A percentile compares a stretch with the other conserved stretches of the same genome.
phyloP scores from a whole-genome alignment of 2,888 invertebrate genomes.

The Rhagonycha lutea region DNA sequence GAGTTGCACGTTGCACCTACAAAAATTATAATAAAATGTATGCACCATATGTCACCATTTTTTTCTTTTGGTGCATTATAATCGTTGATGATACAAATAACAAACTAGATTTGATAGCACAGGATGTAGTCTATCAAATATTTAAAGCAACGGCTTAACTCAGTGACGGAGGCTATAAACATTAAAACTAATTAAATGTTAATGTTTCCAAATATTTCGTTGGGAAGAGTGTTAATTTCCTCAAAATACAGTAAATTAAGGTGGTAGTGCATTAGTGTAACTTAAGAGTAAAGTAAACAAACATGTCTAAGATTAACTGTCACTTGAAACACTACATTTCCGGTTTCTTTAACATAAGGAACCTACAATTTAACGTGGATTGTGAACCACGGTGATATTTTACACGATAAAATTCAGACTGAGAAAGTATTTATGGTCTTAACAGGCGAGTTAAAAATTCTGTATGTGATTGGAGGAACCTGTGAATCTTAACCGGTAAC shows the following conservation, averaged over 20 bases:
- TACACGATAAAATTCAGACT: too few species aligned
- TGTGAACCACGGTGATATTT: too few species aligned
- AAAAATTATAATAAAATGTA: not conserved
- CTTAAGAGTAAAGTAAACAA: not conserved
- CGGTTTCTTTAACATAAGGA: too few species aligned
- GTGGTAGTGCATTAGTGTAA: not conserved
- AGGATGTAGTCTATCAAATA: conserved; percentile 17
- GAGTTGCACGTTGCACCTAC: not conserved
- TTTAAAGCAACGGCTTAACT: conserved; percentile 7
- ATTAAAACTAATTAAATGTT: not conserved
- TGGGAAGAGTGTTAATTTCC: not conserved
- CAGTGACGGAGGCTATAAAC: not conserved
- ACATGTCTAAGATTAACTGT: not conserved
- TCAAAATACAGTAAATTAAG: not conserved
- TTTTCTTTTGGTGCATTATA: not conserved
- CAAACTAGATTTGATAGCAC: conserved; percentile 16
- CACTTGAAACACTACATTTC: not conserved
- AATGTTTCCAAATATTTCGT: not conserved
- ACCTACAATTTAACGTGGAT: too few species aligned
- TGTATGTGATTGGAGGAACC: too few species aligned
- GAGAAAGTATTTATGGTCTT: too few species aligned
- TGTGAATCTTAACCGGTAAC: too few species aligned
- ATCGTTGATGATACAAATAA: conserved; percentile 2
- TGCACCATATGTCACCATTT: not conserved
- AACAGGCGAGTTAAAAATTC: too few species aligned